Evolutionary conservation across 2,888 invertebrate species (phyloP), one percentile per base, ranked within the genome.

Genomic region (Lithophane socia): DNA sequence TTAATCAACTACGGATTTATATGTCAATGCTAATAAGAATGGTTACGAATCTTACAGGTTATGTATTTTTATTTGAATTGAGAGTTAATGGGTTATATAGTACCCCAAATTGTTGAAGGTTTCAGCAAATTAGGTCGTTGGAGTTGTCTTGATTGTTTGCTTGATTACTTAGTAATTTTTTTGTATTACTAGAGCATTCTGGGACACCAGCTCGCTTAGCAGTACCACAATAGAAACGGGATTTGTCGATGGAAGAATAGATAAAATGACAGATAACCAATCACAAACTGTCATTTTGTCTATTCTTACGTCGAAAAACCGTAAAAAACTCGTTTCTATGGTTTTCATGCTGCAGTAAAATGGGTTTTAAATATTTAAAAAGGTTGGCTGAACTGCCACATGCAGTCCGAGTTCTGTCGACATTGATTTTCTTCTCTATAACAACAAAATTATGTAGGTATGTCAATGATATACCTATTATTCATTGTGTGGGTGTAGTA

Each of bases 401-500:
- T 54, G n/a, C n/a, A 56, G 56, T n/a, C n/a, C 2, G 13, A 56
- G 10, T 63, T 21, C 12, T 21, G 3, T 12, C 18, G 12, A 63
- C 13, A 3, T 63, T 21, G 18, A 5, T 37, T 21, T 21, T 21
- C 12, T 29, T 12, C 29, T 42, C 5, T 0, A 52, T 42, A 72
- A 8, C 12, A 24, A 18, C 2, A 4, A 10, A 29, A 3, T 67
- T 37, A 67, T 42, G 18, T 42, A 21, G 16, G 47, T 54, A 72
- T 37, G 47, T 24, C 18, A 37, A 73, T 49, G 10, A 49, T 16
- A 44, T 8, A 8, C 10, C 0, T 24, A n/a, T 56, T 29, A 52
- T n/a, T 54, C n/a, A 44, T 61, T 13, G n/a, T 54, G 80, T 80
- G 44, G 71, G 71, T 80, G 13, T 70, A 52, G 13, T n/a, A 29